A percentile compares a stretch with the other conserved stretches of the same genome.
These are phyloP conservation scores for Ernsta delagoae DNA, from an alignment of 2,888 invertebrate genomes.

Conservation along the genomic window DNA sequence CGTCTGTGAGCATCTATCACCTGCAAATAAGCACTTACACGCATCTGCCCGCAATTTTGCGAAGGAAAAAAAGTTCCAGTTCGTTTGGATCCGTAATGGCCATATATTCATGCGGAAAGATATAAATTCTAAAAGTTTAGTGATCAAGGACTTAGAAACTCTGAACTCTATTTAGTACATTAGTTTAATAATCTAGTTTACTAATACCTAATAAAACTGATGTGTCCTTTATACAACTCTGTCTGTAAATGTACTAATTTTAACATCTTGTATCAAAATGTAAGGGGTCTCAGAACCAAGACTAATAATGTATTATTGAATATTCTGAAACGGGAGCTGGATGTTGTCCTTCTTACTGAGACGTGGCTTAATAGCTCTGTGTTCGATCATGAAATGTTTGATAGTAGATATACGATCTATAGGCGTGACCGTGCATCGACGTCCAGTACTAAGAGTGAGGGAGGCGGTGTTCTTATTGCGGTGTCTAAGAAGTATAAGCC, in stretches of 20 bases:
- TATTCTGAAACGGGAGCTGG: neutral
- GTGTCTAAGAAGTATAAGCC: constrained; percentile 11
- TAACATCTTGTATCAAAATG: constrained; percentile 23
- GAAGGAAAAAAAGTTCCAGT: constrained; percentile 32
- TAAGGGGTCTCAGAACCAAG: constrained; percentile 20
- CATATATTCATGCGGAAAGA: constrained; percentile 36
- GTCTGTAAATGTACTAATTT: constrained; percentile 6
- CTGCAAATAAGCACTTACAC: constrained; percentile 37
- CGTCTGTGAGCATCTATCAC: constrained; percentile 36
- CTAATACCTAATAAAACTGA: no score
- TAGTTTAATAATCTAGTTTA: no score
- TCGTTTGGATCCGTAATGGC: constrained; percentile 37
- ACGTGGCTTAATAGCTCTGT: constrained; percentile 25
- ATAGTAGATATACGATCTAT: constrained; percentile 16
- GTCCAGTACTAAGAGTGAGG: neutral
- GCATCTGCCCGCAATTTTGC: constrained; percentile 33
- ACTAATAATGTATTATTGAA: constrained; percentile 6
- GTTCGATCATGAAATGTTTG: constrained; percentile 23
- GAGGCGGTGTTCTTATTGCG: neutral
- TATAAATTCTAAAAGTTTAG: constrained; percentile 22
- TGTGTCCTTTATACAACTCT: neutral
- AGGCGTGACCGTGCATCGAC: constrained; percentile 21
- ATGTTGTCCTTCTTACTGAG: neutral
- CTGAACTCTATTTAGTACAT: constrained; percentile 6
- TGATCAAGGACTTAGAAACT: constrained; percentile 16